phyloP scores from a whole-genome alignment of 2,797 vertebrate species.

The Anas bahamensis region DNA sequence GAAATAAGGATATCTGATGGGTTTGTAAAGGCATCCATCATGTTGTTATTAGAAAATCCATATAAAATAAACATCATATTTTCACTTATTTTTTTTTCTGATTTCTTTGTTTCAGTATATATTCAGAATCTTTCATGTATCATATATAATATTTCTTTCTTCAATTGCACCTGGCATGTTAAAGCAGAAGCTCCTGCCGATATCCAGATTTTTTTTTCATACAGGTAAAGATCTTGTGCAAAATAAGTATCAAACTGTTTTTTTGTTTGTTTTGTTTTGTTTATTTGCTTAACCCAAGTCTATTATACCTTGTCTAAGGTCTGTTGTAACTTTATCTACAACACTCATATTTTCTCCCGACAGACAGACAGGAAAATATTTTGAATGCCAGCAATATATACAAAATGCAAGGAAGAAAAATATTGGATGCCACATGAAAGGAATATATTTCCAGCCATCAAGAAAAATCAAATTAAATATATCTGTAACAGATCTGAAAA shows the following conservation, averaged over 20 bases:
- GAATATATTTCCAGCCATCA: neutral
- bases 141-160: slow-evolving; percentile 60
- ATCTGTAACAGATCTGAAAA: neutral
- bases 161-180: slow-evolving; percentile 73
- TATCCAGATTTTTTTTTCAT: slow-evolving; percentile 1
- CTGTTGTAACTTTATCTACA: neutral
- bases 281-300: neutral
- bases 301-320: neutral
- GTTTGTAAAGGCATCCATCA: neutral
- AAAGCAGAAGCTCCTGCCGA: slow-evolving; percentile 49
- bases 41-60: neutral
- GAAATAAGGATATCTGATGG: neutral
- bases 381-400: slow-evolving; percentile 54
- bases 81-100: neutral
- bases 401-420: slow-evolving; percentile 43
- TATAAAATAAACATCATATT: neutral
- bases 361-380: slow-evolving; percentile 12
- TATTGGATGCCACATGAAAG: slow-evolving; percentile 59
- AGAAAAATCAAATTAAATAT: slow-evolving; percentile 31
- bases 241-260: neutral
- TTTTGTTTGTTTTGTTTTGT: neutral
- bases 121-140: slow-evolving; percentile 68
- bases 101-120: slow-evolving; percentile 55
- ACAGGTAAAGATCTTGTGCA: neutral
- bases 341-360: neutral